Evolutionary conservation across 2,797 vertebrate genomes (phyloP).

Genomic region (Percopsis omiscomaycus): DNA sequence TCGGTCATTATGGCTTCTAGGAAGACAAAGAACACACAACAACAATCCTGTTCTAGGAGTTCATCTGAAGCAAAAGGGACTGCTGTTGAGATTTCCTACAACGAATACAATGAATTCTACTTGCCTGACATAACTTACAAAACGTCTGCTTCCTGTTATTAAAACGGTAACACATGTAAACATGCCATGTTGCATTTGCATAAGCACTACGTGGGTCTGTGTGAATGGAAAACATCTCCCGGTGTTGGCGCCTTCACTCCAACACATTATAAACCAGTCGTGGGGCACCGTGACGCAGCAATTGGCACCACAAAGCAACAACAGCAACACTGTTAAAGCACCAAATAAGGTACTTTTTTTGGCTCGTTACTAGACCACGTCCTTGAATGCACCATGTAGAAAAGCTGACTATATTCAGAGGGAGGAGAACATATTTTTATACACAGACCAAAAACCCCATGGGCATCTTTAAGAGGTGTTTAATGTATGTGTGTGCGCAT

Average conservation of each 20-base stretch:
- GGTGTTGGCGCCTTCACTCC: constrained; percentile 13
- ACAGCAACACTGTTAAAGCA: constrained; percentile 13
- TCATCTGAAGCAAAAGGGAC: not conserved
- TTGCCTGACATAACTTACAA: constrained; percentile 4
- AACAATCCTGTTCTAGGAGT: not conserved
- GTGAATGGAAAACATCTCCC: constrained; percentile 21
- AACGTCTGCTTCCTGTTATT: constrained; percentile 16
- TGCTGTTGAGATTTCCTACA: not conserved
- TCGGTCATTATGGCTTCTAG: not conserved
- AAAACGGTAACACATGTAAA: constrained; percentile 15
- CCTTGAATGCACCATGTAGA: constrained; percentile 32
- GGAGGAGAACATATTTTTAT: constrained; percentile 10
- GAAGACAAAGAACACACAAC: not conserved
- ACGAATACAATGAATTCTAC: not conserved
- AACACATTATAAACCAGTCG: constrained; percentile 29
- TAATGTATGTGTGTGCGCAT: constrained; percentile 5
- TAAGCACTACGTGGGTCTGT: not conserved
- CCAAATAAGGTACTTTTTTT: constrained; percentile 27
- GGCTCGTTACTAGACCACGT: not conserved
- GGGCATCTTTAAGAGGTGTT: not conserved
- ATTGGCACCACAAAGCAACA: constrained; percentile 28
- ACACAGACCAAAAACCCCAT: constrained; percentile 9
- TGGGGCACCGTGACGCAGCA: constrained; percentile 4
- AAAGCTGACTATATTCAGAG: constrained; percentile 13
- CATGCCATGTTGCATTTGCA: constrained; percentile 6